Evolutionary conservation across 1,140 invertebrate genomes (phyloP), one percentile per base, ranked within the genome.

Genomic region (Bombus vancouverensis): DNA sequence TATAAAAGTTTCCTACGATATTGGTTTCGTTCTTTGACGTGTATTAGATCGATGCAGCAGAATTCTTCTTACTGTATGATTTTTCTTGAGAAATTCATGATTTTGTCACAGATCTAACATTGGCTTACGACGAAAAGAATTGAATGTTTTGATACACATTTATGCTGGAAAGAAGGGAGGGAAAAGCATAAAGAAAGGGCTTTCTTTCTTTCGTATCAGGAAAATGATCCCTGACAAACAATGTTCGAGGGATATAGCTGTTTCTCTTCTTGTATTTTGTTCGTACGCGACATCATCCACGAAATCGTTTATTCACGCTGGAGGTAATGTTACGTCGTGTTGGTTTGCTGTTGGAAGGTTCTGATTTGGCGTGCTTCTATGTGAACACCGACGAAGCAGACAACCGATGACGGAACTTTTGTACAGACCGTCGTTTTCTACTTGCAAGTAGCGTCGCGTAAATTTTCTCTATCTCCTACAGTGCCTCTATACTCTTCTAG

Each of bases 311-410:
- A 74, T 83, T 87, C 80, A 47, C 39, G 76, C 22, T 62, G 85
- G 70, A 85, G 72, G 79, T 82, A 73, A 76, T 71, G 77, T 89
- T 62, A 87, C 70, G 59, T 77, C 87, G 73, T 65, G 59, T 77
- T 80, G 73, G 42, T 77, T 37, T 25, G 71, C 71, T 25, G 74
- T 70, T 62, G 71, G 59, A 68, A 66, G 89, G 71, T 88, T 86
- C 65, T 78, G 79, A 89, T 89, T 87, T 70, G 81, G 34, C 53
- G 22, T 73, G 76, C 59, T 87, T 2, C 81, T 65, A 37, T 66
- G 80, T 77, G 87, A 89, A 89, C 86, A 81, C 72, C 37, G 76
- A 89, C 84, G 81, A 86, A 62, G 75, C 32, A 83, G 79, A 80
- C 83, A 68, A 72, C 32, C 86, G 73, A 88, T 85, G 86, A 83